phyloP scores from a whole-genome alignment of 64 coral and sea anemone genomes.

The Montipora foliosa region DNA sequence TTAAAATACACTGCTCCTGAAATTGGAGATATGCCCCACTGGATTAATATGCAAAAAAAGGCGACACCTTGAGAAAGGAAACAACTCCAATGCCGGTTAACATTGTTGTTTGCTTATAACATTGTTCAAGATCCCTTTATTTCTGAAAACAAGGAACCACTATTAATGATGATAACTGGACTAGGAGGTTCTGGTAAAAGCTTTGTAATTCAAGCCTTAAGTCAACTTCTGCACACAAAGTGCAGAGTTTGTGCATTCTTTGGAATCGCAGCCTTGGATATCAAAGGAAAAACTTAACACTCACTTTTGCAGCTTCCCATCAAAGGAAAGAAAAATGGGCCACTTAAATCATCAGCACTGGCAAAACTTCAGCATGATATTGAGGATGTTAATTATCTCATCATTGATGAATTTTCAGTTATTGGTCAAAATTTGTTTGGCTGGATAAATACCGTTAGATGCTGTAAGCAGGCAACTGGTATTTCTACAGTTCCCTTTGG shows the following conservation, averaged over 20 bases:
- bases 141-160: constrained; percentile 38
- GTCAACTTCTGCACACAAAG: not conserved
- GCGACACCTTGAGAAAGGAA: constrained; percentile 29
- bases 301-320: constrained; percentile 72
- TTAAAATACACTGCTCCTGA: constrained; percentile 49
- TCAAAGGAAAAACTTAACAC: constrained; percentile 68
- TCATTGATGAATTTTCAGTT: constrained; percentile 77
- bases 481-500: constrained; percentile 48
- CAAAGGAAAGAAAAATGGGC: constrained; percentile 32
- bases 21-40: constrained; percentile 70
- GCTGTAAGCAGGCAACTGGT: constrained; percentile 42
- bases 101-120: not conserved
- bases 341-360: not conserved
- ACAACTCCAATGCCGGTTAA: constrained; percentile 12
- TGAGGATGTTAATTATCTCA: constrained; percentile 47
- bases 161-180: constrained; percentile 55
- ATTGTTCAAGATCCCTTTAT: constrained; percentile 11
- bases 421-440: not conserved
- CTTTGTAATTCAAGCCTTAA: constrained; percentile 33
- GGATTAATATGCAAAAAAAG: constrained; percentile 60
- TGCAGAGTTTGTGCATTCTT: constrained; percentile 55
- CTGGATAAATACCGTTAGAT: constrained; percentile 10
- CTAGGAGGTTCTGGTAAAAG: constrained; percentile 61
- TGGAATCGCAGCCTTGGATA: constrained; percentile 59
- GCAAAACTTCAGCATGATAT: constrained; percentile 53